Evolutionary conservation across 2,797 vertebrate genomes (phyloP).

Genomic region (Argyrosomus regius): DNA sequence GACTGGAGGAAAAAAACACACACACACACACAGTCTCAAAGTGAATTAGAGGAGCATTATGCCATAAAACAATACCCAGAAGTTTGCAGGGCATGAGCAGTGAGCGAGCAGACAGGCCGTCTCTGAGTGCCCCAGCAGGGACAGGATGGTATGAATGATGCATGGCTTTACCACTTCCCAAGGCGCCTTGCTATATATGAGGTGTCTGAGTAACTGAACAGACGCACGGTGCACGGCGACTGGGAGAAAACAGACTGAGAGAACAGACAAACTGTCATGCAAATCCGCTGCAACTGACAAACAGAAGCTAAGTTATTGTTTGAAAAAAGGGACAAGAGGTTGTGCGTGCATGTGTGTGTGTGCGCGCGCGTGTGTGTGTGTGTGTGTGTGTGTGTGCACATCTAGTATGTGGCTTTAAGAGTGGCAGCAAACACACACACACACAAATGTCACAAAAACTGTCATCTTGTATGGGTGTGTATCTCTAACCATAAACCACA

Average conservation of each 20-base stretch:
- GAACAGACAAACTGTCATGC: constrained; percentile 26
- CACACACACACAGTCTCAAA: constrained; percentile 18
- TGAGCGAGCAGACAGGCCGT: constrained; percentile 44
- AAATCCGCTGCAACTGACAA: constrained; percentile 2
- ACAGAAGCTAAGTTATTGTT: constrained; percentile 1
- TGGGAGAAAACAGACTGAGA: constrained; percentile 33
- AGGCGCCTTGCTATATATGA: constrained; percentile 28
- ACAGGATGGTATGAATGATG: constrained; percentile 61
- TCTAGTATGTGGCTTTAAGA: constrained; percentile 19
- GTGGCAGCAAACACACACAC: constrained; percentile 32
- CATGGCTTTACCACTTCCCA: constrained; percentile 50
- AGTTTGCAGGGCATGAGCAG: constrained; percentile 44
- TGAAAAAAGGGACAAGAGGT: constrained; percentile 40
- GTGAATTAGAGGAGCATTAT: constrained; percentile 49
- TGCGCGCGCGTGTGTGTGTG: background rate
- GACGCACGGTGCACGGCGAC: constrained; percentile 26
- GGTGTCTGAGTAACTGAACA: constrained; percentile 54
- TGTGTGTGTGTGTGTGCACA: background rate
- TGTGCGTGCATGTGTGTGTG: background rate
- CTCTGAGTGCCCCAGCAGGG: constrained; percentile 47
- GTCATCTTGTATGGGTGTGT: constrained; percentile 70
- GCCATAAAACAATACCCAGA: constrained; percentile 59
- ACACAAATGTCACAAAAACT: constrained; percentile 17
- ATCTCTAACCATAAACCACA: constrained; percentile 76
- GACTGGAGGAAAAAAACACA: constrained; percentile 7